Base-by-base conservation (phyloP, 2,888 invertebrate species). In the Prenolepis imparis region DNA sequence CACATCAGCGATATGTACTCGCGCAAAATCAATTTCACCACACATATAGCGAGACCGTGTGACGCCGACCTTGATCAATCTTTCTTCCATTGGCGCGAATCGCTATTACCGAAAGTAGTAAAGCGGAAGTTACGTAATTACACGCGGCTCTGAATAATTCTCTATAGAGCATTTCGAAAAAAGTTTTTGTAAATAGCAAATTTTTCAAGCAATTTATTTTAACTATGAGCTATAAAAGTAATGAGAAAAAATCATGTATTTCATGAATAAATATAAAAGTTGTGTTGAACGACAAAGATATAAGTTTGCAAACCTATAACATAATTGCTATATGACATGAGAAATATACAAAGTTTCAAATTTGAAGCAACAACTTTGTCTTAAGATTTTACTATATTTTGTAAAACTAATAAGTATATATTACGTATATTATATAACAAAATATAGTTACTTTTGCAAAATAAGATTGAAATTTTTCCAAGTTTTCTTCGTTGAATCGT, bases 1-100 rank as follows among this genome's bases (percentile, higher is more conserved):
- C 70, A 70, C 78, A 70, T 80, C 59, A 44, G 32, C 70, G 70
- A 70, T 59, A 80, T 80, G 78, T 61, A 59, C 59, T 61, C 70
- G 36, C 59, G 70, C 59, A 59, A 80, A 80, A 80, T 80, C 70
- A 80, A 70, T 70, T 80, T 70, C 70, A 59, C 44, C 61, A 44
- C 78, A 48, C 78, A 48, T 63, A 70, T 70, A 70, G 24, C 78
- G 21, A 44, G 21, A 21, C 21, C 11, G 41, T 68, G 28, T 28
- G 28, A 28, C 3, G 57, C 57, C 44, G 70, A 44, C 44, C 70
- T 80, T 70, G 78, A 70, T 80, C 78, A 70, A 70, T 70, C 59
- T 70, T 70, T 70, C 78, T 70, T 44, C 44, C 44, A 32, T 70
- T 61, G 78, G 28, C 59, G 59, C 36, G 44, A 70, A 52, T 70